phyloP scores from a whole-genome alignment of 2,113 vertebrate species.

The Carassius carassius region DNA sequence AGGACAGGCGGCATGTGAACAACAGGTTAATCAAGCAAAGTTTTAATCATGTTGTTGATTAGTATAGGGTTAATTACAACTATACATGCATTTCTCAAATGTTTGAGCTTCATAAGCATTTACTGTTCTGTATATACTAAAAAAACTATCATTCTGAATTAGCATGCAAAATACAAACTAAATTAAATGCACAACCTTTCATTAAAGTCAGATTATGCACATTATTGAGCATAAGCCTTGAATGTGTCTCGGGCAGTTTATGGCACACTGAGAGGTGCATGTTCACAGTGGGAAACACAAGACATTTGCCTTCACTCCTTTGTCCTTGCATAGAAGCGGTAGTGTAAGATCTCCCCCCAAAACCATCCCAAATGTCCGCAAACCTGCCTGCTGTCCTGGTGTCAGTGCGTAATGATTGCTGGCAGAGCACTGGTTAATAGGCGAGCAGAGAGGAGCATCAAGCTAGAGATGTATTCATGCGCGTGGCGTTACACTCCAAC shows the following conservation, averaged over 20 bases:
- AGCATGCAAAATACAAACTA: background rate
- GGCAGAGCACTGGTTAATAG: slow-evolving; percentile 80
- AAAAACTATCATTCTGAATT: background rate
- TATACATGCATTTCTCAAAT: background rate
- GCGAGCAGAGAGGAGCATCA: slow-evolving; percentile 67
- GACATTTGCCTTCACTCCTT: slow-evolving; percentile 66
- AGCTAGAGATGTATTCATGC: slow-evolving; percentile 78
- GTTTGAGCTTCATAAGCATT: no score
- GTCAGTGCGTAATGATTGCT: slow-evolving; percentile 77
- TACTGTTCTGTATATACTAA: background rate
- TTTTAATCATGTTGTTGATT: background rate
- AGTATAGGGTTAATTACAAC: background rate
- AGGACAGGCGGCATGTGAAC: background rate
- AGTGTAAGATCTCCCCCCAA: slow-evolving; percentile 65
- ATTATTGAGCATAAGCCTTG: slow-evolving; percentile 31
- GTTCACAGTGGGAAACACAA: slow-evolving; percentile 59
- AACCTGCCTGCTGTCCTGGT: slow-evolving; percentile 71
- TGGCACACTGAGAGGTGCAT: slow-evolving; percentile 57
- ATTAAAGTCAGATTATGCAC: slow-evolving; percentile 15
- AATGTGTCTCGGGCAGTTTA: slow-evolving; percentile 41
- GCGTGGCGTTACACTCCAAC: slow-evolving; percentile 72
- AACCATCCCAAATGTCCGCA: slow-evolving; percentile 69
- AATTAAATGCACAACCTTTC: background rate
- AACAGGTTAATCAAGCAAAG: background rate
- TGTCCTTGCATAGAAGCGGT: slow-evolving; percentile 69